phyloP scores from a whole-genome alignment of 2,113 vertebrate species.

The Thermophis baileyi region DNA sequence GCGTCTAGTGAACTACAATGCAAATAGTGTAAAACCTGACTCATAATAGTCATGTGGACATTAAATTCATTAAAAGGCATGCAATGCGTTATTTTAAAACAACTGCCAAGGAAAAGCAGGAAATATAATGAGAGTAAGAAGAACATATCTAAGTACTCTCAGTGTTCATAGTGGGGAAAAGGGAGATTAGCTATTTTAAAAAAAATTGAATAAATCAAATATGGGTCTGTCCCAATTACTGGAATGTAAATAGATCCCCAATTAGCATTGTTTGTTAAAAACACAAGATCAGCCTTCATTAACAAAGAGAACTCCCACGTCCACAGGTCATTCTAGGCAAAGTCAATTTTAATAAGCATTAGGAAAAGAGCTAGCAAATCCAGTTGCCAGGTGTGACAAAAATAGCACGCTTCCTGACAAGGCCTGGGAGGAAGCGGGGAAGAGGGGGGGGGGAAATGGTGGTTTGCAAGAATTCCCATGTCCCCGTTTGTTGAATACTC shows the following conservation, averaged over 20 bases:
- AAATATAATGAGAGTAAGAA: not conserved
- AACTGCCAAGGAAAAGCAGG: not conserved
- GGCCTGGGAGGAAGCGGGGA: not conserved
- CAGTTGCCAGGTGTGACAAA: not conserved
- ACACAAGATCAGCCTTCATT: not conserved
- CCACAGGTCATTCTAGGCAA: not conserved
- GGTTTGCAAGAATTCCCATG: not conserved
- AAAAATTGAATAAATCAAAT: not conserved
- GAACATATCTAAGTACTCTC: not conserved
- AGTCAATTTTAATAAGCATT: not conserved
- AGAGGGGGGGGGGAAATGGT: not conserved
- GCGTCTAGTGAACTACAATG: not conserved
- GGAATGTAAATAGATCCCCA: not conserved
- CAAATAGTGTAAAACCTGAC: not conserved
- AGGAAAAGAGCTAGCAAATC: not conserved
- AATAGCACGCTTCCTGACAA: not conserved
- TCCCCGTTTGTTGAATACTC: too few species aligned
- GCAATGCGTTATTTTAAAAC: not conserved
- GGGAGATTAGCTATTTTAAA: not conserved
- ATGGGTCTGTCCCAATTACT: not conserved
- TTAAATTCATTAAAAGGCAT: not conserved
- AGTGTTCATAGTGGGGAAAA: not conserved
- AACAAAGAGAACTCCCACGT: not conserved
- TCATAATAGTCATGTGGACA: not conserved
- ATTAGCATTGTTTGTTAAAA: not conserved